phyloP scores from a whole-genome alignment of 2,797 vertebrate species.

The Lates japonicus region DNA sequence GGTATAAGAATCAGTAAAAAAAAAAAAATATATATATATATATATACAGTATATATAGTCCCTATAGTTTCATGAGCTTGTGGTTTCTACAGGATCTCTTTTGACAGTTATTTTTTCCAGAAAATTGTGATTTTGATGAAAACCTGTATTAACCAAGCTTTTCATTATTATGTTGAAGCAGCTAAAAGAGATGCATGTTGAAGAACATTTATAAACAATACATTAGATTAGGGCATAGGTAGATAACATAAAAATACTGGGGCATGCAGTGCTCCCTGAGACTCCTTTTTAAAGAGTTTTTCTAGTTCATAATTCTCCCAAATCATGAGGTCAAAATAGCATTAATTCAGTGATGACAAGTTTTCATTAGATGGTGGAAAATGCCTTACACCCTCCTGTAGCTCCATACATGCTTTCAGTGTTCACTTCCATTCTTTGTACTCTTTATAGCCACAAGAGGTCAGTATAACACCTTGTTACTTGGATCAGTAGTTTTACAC shows the following conservation, averaged over 20 bases:
- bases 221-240: neutral
- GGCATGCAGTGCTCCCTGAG: neutral
- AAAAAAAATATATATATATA: too few species aligned
- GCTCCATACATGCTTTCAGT: constrained; percentile 62
- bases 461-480: constrained; percentile 63
- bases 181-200: neutral
- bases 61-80: neutral
- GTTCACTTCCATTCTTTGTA: constrained; percentile 62
- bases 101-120: neutral
- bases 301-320: constrained; percentile 2
- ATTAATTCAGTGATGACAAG: neutral
- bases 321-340: neutral
- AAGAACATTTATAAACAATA: neutral
- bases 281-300: neutral
- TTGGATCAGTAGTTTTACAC: constrained; percentile 8
- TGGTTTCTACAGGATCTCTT: constrained; percentile 1
- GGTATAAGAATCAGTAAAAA: constrained; percentile 1
- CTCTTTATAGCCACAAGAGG: constrained; percentile 68
- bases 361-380: constrained; percentile 18
- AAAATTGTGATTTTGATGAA: constrained; percentile 7
- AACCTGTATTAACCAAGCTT: constrained; percentile 7
- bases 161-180: constrained; percentile 16
- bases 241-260: neutral
- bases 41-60: too few species aligned
- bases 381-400: constrained; percentile 37